Evolutionary conservation across 2,797 vertebrate genomes (phyloP).

Genomic region (Phalanger gymnotis): DNA sequence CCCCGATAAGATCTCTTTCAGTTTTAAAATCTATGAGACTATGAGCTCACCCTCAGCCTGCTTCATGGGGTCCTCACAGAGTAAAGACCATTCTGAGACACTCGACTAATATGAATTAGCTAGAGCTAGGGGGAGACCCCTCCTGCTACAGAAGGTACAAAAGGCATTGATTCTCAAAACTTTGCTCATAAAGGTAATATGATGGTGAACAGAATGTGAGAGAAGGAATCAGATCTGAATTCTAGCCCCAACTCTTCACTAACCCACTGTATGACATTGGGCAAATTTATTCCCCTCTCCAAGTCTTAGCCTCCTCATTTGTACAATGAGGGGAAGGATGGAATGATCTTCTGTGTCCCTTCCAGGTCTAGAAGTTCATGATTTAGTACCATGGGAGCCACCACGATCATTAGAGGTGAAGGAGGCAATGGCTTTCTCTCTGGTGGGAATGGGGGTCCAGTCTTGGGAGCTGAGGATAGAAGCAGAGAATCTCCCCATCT

Average conservation of each 20-base stretch:
- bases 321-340: neutral
- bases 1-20: neutral
- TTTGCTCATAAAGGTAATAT: neutral
- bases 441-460: neutral
- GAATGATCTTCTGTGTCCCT: neutral
- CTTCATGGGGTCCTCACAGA: neutral
- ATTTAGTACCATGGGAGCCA: neutral
- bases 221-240: neutral
- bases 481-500: neutral
- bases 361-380: neutral
- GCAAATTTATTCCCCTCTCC: neutral
- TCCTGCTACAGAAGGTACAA: neutral
- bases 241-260: neutral
- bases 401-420: neutral
- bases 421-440: neutral
- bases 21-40: neutral
- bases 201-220: neutral
- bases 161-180: neutral
- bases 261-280: neutral
- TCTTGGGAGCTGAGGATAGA: neutral
- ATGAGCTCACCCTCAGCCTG: neutral
- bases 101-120: neutral
- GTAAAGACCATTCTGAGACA: neutral
- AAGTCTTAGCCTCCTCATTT: neutral
- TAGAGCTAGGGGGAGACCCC: neutral